Conservation (phyloP, 1,140 invertebrate genomes). For the Trinorchestia longiramus region DNA sequence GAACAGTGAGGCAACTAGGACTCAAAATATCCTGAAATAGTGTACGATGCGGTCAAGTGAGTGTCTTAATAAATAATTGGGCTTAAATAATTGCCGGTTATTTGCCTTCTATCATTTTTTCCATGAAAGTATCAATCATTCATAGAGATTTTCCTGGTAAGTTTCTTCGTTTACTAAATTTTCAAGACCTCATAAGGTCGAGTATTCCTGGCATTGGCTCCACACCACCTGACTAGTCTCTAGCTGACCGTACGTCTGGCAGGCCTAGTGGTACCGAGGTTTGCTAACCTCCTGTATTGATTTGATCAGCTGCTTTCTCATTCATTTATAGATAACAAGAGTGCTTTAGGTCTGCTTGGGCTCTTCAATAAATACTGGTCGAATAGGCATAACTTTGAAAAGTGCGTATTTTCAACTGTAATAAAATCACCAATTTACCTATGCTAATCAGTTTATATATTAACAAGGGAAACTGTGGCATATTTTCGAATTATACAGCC, state of each 20-base stretch:
- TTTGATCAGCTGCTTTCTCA: constrained; percentile 17
- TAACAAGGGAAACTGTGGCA: too few species aligned
- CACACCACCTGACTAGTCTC: not conserved
- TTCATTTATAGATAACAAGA: not conserved
- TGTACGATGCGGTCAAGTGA: not conserved
- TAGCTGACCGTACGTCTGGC: not conserved
- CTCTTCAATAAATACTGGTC: not conserved
- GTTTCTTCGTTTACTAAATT: not conserved
- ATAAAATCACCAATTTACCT: too few species aligned
- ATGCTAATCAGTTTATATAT: too few species aligned
- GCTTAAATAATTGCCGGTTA: not conserved
- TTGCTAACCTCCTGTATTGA: constrained; percentile 14
- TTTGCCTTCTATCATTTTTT: not conserved
- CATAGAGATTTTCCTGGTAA: not conserved
- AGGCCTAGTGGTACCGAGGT: not conserved
- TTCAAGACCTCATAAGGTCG: not conserved
- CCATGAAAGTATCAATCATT: not conserved
- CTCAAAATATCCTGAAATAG: not conserved
- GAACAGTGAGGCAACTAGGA: too few species aligned
- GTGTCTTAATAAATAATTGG: too few species aligned
- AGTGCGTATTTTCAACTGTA: too few species aligned
- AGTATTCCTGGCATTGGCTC: not conserved
- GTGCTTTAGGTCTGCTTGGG: not conserved
- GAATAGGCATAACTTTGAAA: not conserved
- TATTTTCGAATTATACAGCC: too few species aligned